phyloP scores from a whole-genome alignment of 2,797 vertebrate genomes.

The Enteromius anoplus region DNA sequence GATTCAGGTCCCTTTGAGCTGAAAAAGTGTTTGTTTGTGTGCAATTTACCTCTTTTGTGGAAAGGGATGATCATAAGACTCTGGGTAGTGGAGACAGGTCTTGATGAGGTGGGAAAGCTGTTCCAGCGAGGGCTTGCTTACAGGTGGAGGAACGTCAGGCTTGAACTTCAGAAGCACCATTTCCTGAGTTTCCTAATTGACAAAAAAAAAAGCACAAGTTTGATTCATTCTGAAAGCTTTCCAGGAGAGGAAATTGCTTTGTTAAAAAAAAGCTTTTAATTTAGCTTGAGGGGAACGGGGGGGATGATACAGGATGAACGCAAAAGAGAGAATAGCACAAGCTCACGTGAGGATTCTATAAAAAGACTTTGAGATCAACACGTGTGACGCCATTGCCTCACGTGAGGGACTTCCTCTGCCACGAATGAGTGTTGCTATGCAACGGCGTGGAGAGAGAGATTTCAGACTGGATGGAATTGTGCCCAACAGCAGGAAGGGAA shows the following conservation, averaged over 20 bases:
- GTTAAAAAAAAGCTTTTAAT: not conserved
- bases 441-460: slow-evolving; percentile 44
- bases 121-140: slow-evolving; percentile 81
- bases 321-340: slow-evolving; percentile 13
- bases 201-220: not conserved
- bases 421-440: slow-evolving; percentile 59
- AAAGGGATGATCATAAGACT: slow-evolving; percentile 89
- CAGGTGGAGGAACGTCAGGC: slow-evolving; percentile 80
- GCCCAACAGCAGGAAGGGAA: not conserved
- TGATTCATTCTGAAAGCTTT: not conserved
- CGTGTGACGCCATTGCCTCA: slow-evolving; percentile 42
- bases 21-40: slow-evolving; percentile 26
- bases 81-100: slow-evolving; percentile 91
- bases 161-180: slow-evolving; percentile 90
- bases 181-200: slow-evolving; percentile 88
- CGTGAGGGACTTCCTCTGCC: slow-evolving; percentile 40
- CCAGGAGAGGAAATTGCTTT: not conserved
- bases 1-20: slow-evolving; percentile 5
- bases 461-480: slow-evolving; percentile 14
- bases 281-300: not conserved
- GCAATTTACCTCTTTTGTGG: slow-evolving; percentile 82
- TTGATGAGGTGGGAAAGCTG: slow-evolving; percentile 93
- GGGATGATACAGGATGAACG: not conserved
- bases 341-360: slow-evolving; percentile 47
- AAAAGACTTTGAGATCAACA: slow-evolving; percentile 52